Conservation (phyloP, 2,113 vertebrate species). For the Blennius ocellaris region DNA sequence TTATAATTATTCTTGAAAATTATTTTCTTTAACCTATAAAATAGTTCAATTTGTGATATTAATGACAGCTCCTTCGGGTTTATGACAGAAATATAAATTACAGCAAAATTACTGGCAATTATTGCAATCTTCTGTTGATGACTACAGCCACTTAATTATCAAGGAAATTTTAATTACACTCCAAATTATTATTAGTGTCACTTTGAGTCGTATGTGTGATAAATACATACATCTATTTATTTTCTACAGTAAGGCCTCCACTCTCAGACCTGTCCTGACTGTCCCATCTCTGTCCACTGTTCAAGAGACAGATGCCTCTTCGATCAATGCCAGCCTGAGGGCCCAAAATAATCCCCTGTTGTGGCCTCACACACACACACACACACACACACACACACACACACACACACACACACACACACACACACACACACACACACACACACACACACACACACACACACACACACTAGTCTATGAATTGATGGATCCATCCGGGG, state of each 20-base stretch:
- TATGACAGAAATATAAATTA: slow-evolving; percentile 3
- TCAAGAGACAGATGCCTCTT: slow-evolving; percentile 78
- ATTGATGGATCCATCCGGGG: slow-evolving; percentile 68
- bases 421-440: too few relatives aligned
- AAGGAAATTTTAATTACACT: slow-evolving; percentile 8
- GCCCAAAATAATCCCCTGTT: slow-evolving; percentile 73
- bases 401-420: slow-evolving; percentile 21
- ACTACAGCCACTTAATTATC: slow-evolving; percentile 17
- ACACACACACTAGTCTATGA: slow-evolving; percentile 38
- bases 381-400: slow-evolving; percentile 27
- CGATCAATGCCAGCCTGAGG: slow-evolving; percentile 82
- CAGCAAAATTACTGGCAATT: slow-evolving; percentile 1
- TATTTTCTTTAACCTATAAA: slow-evolving; percentile 9
- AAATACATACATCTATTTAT: not conserved
- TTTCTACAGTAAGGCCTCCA: slow-evolving; percentile 76
- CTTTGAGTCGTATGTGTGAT: slow-evolving; percentile 12
- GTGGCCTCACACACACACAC: slow-evolving; percentile 34
- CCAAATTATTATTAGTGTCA: slow-evolving; percentile 20
- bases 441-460: slow-evolving; percentile 27
- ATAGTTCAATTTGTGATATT: slow-evolving; percentile 13
- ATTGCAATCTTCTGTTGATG: not conserved
- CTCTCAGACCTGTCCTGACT: slow-evolving; percentile 75
- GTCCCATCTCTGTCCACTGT: slow-evolving; percentile 79
- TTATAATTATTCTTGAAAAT: not conserved
- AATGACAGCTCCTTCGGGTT: slow-evolving; percentile 3